A percentile compares a stretch with the other conserved stretches of the same genome.
Conservation (phyloP, 2,113 vertebrate genomes). For the Suricata suricatta region DNA sequence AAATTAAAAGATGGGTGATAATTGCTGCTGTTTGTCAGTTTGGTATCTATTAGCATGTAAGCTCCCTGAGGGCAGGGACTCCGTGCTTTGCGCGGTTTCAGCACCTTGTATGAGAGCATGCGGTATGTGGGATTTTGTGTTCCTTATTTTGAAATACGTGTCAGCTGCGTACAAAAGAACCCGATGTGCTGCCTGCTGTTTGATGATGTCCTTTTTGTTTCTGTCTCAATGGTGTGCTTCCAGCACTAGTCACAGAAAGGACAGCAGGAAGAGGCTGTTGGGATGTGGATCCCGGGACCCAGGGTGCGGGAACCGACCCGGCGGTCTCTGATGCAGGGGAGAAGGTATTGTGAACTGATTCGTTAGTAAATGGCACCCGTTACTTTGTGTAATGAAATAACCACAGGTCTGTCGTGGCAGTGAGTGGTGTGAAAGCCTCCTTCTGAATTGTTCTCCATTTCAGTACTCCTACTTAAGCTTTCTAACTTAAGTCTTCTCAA, state of each 20-base stretch:
- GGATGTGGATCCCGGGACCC: constrained; percentile 63
- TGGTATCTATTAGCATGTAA: not conserved
- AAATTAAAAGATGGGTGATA: not conserved
- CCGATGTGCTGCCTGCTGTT: not conserved
- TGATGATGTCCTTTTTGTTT: constrained; percentile 70
- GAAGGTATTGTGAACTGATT: constrained; percentile 82
- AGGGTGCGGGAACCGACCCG: constrained; percentile 73
- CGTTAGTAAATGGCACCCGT: not conserved
- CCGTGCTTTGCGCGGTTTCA: not conserved
- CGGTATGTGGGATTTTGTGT: not conserved
- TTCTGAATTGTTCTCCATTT: constrained; percentile 45
- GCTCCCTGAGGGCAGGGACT: constrained; percentile 56
- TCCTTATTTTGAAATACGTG: not conserved
- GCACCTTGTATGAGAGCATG: not conserved
- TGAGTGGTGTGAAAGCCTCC: not conserved
- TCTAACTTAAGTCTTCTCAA: constrained; percentile 32
- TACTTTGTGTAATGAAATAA: not conserved
- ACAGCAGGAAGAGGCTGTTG: constrained; percentile 76
- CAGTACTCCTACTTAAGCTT: not conserved
- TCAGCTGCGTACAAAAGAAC: not conserved
- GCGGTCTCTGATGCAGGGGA: constrained; percentile 69
- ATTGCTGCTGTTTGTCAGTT: fast-evolving
- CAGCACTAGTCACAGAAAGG: constrained; percentile 79
- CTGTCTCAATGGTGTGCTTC: constrained; percentile 65
- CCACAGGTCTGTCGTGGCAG: not conserved